A percentile compares a stretch with the other conserved stretches of the same genome.
Evolutionary conservation across 2,888 invertebrate genomes (phyloP).

Genomic region (Dasypogon diadema): DNA sequence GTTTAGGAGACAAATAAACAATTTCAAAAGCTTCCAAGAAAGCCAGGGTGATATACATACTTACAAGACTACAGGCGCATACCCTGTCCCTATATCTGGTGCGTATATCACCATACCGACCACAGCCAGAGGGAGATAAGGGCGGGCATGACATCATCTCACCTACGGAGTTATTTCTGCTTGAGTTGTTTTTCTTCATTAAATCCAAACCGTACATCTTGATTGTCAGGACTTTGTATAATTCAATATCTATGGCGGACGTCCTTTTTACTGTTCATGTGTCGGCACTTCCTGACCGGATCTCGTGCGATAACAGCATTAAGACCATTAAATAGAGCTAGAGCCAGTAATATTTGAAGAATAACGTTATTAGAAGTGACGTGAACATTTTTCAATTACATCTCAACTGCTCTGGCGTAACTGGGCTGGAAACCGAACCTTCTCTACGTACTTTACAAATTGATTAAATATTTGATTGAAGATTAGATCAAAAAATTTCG

Average conservation of each 20-base stretch:
- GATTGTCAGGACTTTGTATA: slow-evolving; percentile 56
- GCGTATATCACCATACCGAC: slow-evolving; percentile 22
- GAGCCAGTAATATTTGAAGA: slow-evolving; percentile 26
- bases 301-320: slow-evolving; percentile 38
- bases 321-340: slow-evolving; percentile 24
- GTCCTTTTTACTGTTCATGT: slow-evolving; percentile 46
- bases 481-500: neutral
- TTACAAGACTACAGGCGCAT: neutral
- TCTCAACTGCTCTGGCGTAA: neutral
- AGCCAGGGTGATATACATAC: slow-evolving; percentile 24
- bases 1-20: slow-evolving; percentile 41
- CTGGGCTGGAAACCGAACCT: neutral
- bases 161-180: slow-evolving; percentile 58
- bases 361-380: slow-evolving; percentile 35
- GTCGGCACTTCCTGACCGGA: slow-evolving; percentile 40
- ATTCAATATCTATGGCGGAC: slow-evolving; percentile 53
- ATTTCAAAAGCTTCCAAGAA: slow-evolving; percentile 36
- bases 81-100: neutral
- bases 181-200: slow-evolving; percentile 59
- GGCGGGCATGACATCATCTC: slow-evolving; percentile 56
- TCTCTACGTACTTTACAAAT: slow-evolving; percentile 1
- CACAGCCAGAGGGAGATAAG: slow-evolving; percentile 7
- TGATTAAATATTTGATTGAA: neutral
- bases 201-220: slow-evolving; percentile 57
- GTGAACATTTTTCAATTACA: slow-evolving; percentile 30